Evolutionary conservation across 1,140 invertebrate genomes (phyloP).

Genomic region (Drosophila triauraria): DNA sequence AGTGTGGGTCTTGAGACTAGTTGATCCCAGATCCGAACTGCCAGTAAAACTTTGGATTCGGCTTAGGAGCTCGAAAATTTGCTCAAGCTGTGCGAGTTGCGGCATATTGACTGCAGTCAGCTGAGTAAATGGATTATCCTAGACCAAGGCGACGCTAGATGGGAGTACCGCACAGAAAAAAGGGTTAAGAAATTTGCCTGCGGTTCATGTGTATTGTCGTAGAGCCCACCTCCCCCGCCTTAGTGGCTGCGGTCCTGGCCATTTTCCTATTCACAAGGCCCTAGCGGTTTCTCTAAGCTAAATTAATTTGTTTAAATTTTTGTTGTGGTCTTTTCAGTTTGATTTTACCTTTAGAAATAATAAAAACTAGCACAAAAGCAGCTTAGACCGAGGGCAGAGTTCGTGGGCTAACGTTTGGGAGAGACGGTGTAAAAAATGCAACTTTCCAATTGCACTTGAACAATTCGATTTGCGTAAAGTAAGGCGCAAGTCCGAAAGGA

Average conservation of each 20-base stretch:
- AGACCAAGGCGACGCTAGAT: background rate
- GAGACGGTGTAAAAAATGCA: conserved; percentile 6
- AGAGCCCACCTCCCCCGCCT: no score
- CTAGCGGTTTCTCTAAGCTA: background rate
- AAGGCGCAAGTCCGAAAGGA: conserved; percentile 1
- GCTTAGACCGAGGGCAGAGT: background rate
- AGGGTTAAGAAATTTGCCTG: conserved; percentile 18
- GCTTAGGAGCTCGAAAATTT: conserved; percentile 64
- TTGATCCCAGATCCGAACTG: conserved; percentile 22
- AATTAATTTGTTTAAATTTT: conserved; percentile 23
- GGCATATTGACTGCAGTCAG: conserved; percentile 57
- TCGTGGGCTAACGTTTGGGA: no score
- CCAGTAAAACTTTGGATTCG: conserved; percentile 52
- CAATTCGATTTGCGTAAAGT: conserved; percentile 35
- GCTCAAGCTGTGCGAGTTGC: conserved; percentile 63
- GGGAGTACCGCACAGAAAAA: no score
- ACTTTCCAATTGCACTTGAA: conserved; percentile 28
- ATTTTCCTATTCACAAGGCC: background rate
- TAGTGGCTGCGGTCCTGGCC: background rate
- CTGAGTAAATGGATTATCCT: conserved; percentile 56
- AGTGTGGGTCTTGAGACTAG: conserved; percentile 13
- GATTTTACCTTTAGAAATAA: background rate
- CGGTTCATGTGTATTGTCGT: conserved; percentile 18
- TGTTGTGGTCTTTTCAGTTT: background rate
- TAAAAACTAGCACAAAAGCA: background rate